These are phyloP conservation scores for Metallyticus violacea DNA, from an alignment of 2,888 invertebrate species.

Conservation along the genomic window DNA sequence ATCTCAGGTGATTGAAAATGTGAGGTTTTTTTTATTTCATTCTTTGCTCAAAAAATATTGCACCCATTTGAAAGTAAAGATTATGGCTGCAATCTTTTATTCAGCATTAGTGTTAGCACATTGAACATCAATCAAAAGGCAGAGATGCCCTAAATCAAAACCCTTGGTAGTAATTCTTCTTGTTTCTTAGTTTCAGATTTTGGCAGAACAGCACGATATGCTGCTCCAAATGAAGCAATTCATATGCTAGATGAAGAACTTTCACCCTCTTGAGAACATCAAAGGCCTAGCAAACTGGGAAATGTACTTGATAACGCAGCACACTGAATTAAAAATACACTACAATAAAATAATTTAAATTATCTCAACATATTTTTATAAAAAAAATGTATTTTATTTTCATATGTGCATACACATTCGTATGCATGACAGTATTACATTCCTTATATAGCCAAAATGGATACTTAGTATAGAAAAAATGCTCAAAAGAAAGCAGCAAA, in stretches of 20 bases:
- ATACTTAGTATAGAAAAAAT: not conserved
- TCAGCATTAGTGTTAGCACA: too few species aligned
- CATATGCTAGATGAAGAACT: conserved; percentile 56
- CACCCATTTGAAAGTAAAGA: too few species aligned
- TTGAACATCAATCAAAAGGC: too few species aligned
- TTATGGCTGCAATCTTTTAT: too few species aligned
- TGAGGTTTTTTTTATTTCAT: too few species aligned
- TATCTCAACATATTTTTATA: not conserved
- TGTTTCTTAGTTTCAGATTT: conserved; percentile 46
- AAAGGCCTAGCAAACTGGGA: not conserved
- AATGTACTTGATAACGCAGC: not conserved
- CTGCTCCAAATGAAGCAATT: conserved; percentile 65
- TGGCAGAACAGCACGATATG: conserved; percentile 57
- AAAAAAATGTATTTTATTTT: not conserved
- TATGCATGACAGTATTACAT: not conserved
- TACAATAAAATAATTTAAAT: not conserved
- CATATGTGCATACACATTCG: not conserved
- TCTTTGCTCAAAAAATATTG: too few species aligned
- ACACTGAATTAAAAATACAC: not conserved
- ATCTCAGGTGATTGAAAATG: too few species aligned
- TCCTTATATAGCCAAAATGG: not conserved
- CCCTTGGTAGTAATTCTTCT: not conserved
- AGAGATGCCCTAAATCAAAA: too few species aligned
- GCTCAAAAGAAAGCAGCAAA: too few species aligned
- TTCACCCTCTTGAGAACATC: not conserved